Percentiles rank a stretch among this genome's conserved stretches.
phyloP scores from a whole-genome alignment of 2,113 vertebrate genomes.

The Tragelaphus scriptus region DNA sequence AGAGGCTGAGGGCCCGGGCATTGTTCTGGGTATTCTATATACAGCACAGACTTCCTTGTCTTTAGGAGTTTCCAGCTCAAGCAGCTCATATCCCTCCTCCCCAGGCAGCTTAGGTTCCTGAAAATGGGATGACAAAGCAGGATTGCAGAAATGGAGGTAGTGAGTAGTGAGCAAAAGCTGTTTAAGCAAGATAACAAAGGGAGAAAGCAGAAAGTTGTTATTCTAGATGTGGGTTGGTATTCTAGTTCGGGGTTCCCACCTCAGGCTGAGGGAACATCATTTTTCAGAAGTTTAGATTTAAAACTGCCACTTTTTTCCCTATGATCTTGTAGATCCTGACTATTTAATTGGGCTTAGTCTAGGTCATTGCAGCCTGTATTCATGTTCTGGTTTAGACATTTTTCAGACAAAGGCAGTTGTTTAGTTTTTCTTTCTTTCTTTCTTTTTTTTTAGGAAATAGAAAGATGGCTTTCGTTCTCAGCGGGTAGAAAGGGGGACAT shows the following conservation, averaged over 20 bases:
- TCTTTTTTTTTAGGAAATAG: neutral
- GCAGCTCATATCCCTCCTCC: neutral
- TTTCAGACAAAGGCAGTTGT: neutral
- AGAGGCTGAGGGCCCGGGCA: neutral
- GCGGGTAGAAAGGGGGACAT: accelerated
- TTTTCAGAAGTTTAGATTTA: neutral
- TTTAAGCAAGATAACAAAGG: neutral
- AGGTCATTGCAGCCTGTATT: neutral
- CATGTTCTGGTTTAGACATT: neutral
- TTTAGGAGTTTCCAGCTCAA: neutral
- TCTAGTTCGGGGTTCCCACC: neutral
- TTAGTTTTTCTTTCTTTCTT: neutral
- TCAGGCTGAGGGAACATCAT: neutral
- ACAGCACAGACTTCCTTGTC: neutral
- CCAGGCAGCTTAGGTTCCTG: neutral
- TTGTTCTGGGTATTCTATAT: neutral
- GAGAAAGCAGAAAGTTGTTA: neutral
- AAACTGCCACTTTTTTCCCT: neutral
- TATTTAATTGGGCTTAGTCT: neutral
- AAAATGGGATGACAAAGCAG: neutral
- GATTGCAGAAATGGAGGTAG: neutral
- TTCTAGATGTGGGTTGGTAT: neutral
- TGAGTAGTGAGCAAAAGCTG: neutral
- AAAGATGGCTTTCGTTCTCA: neutral
- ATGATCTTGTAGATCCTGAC: neutral